Conservation (phyloP, 2,888 invertebrate species). For the Hypomecis atomaria region DNA sequence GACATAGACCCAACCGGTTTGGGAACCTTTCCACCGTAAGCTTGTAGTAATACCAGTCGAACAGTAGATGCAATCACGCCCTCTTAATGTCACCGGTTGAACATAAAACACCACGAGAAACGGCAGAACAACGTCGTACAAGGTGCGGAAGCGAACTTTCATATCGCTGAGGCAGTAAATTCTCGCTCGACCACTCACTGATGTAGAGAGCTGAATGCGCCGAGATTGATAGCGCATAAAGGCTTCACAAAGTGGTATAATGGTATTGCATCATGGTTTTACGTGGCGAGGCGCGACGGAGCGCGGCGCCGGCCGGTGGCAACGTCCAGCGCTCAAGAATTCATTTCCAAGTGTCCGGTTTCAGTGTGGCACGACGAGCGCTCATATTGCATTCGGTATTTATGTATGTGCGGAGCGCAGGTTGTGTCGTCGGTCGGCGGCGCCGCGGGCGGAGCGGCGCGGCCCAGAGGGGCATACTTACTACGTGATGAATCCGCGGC, state of each 20-base stretch:
- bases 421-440: slow-evolving; percentile 66
- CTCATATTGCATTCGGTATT: slow-evolving; percentile 78
- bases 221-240: slow-evolving; percentile 61
- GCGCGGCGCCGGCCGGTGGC: slow-evolving; percentile 62
- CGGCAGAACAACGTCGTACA: slow-evolving; percentile 43
- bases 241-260: slow-evolving; percentile 48
- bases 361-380: slow-evolving; percentile 80
- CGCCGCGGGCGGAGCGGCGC: slow-evolving; percentile 60
- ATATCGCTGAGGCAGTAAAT: slow-evolving; percentile 41
- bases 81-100: slow-evolving; percentile 46
- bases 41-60: slow-evolving; percentile 61
- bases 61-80: slow-evolving; percentile 53
- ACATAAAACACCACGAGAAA: slow-evolving; percentile 38
- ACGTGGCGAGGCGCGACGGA: slow-evolving; percentile 45
- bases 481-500: slow-evolving; percentile 82
- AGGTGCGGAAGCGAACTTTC: slow-evolving; percentile 53
- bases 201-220: slow-evolving; percentile 47
- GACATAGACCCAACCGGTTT: slow-evolving; percentile 61
- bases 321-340: slow-evolving; percentile 71
- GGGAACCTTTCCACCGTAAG: slow-evolving; percentile 61
- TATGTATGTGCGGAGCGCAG: slow-evolving; percentile 79
- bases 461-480: slow-evolving; percentile 79
- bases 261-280: slow-evolving; percentile 64
- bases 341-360: slow-evolving; percentile 82
- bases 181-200: slow-evolving; percentile 33